Percentiles rank a stretch among this genome's conserved stretches.
These are phyloP conservation scores for Onychomys torridus DNA, from an alignment of 2,797 vertebrate species.

Conservation along the genomic window DNA sequence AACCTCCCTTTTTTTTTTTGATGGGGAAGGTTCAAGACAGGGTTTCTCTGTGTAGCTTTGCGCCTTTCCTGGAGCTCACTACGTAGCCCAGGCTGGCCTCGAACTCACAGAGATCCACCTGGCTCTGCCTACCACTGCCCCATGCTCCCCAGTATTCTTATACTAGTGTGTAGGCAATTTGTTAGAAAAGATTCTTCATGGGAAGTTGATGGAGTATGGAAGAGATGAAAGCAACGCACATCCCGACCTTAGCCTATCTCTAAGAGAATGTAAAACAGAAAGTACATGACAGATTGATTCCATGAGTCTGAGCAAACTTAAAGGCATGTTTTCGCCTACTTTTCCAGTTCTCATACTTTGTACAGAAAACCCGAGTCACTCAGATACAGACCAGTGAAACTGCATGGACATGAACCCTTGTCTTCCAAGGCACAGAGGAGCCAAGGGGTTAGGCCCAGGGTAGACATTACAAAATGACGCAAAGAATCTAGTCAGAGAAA, in stretches of 20 bases:
- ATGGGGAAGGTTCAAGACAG: too few species aligned
- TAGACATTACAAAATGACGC: neutral
- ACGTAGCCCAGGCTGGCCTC: too few species aligned
- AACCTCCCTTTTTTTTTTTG: too few species aligned
- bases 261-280: neutral
- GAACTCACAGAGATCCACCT: too few species aligned
- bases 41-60: too few species aligned
- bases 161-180: neutral
- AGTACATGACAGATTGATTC: neutral
- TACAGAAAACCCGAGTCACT: neutral
- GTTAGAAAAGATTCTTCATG: constrained; percentile 36
- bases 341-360: neutral
- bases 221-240: neutral
- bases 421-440: neutral
- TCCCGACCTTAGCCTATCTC: neutral
- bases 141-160: constrained; percentile 11
- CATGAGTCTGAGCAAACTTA: neutral
- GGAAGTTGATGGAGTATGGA: neutral
- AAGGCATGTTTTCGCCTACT: neutral
- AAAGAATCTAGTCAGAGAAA: neutral
- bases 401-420: neutral
- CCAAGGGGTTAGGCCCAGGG: neutral
- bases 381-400: neutral
- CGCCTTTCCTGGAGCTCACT: too few species aligned
- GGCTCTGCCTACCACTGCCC: too few species aligned